A percentile compares a stretch with the other conserved stretches of the same genome.
These are phyloP conservation scores for Epinephelus lanceolatus DNA, from an alignment of 2,113 vertebrate species.

Conservation along the genomic window DNA sequence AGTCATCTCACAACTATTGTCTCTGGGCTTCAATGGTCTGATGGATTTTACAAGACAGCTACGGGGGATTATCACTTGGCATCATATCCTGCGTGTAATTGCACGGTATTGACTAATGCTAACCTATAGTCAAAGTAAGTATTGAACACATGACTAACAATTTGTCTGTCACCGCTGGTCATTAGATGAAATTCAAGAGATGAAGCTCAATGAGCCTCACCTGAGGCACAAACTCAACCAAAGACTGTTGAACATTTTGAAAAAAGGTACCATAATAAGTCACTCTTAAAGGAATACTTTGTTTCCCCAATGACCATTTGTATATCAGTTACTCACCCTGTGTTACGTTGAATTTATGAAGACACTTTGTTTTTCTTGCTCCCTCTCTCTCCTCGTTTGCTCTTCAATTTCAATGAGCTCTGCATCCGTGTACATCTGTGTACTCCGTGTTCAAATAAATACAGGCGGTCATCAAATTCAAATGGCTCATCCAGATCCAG, in stretches of 20 bases:
- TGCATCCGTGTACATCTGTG: too few species aligned
- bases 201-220: slow-evolving; percentile 38
- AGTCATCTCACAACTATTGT: slow-evolving; percentile 63
- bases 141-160: slow-evolving; percentile 31
- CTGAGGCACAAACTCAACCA: slow-evolving; percentile 4
- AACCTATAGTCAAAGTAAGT: slow-evolving; percentile 27
- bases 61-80: slow-evolving; percentile 58
- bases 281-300: too few species aligned
- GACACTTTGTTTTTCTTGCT: too few species aligned
- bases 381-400: too few species aligned
- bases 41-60: slow-evolving; percentile 77
- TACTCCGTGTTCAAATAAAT: too few species aligned
- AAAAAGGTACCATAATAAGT: too few species aligned
- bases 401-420: too few species aligned
- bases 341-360: too few species aligned
- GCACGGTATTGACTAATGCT: slow-evolving; percentile 59
- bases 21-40: slow-evolving; percentile 66
- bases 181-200: slow-evolving; percentile 17
- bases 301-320: too few species aligned
- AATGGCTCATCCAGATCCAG: too few species aligned
- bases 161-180: background rate
- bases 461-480: too few species aligned
- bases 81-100: slow-evolving; percentile 67
- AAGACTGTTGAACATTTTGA: background rate
- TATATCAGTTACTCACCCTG: too few species aligned